These are phyloP conservation scores for Myotis vivesi DNA, from an alignment of 2,797 vertebrate genomes.

Conservation along the genomic window DNA sequence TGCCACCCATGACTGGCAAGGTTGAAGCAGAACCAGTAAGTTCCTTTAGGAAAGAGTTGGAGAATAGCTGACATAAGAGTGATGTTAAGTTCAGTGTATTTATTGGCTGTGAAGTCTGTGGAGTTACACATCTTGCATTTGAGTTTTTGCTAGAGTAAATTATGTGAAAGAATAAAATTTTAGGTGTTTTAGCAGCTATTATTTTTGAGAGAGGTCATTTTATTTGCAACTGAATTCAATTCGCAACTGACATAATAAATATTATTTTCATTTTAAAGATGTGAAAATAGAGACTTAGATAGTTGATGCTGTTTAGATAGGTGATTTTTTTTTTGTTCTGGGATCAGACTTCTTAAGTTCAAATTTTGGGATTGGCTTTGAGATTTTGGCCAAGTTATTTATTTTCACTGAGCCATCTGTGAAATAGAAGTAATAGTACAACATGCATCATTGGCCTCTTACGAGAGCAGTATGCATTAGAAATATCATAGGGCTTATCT, in stretches of 20 bases:
- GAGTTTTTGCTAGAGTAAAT: neutral
- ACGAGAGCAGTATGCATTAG: neutral
- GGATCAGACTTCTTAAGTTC: neutral
- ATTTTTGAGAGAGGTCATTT: neutral
- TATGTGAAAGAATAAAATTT: neutral
- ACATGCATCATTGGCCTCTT: neutral
- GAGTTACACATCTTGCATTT: neutral
- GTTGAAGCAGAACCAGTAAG: neutral
- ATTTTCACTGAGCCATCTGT: neutral
- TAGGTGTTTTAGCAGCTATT: neutral
- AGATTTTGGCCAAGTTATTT: neutral
- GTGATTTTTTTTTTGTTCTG: neutral
- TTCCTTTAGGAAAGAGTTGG: neutral
- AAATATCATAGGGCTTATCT: neutral
- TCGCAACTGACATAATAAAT: neutral
- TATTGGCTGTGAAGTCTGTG: neutral
- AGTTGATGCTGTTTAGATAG: neutral
- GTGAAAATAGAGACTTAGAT: neutral
- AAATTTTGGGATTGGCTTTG: neutral
- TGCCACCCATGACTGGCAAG: neutral
- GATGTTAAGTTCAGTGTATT: neutral
- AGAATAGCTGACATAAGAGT: neutral
- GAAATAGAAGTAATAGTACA: neutral
- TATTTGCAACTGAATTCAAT: neutral
- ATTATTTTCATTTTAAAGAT: neutral